Evolutionary conservation across 1,140 invertebrate genomes (phyloP).

Genomic region (Lasaia peninsularis): DNA sequence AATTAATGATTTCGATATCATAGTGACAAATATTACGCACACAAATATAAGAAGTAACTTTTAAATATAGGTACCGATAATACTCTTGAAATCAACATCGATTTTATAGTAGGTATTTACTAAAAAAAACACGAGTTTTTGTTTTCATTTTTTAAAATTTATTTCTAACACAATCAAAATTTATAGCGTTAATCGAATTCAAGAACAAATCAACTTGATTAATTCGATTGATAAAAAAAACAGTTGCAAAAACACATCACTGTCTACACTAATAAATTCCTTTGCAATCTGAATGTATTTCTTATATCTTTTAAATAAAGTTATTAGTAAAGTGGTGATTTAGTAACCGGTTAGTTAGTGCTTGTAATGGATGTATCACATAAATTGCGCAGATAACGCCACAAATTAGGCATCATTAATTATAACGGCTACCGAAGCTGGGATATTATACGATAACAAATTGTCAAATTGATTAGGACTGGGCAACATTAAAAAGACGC

Average conservation of each 20-base stretch:
- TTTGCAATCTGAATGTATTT: not conserved
- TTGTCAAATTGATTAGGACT: not conserved
- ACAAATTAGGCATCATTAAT: not conserved
- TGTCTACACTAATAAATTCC: not conserved
- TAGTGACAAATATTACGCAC: too few relatives aligned
- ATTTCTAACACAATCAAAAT: too few relatives aligned
- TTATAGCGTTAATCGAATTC: too few relatives aligned
- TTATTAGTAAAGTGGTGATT: conserved; percentile 2
- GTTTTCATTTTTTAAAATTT: too few relatives aligned
- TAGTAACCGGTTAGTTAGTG: conserved; percentile 1
- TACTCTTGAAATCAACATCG: too few relatives aligned
- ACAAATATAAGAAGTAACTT: too few relatives aligned
- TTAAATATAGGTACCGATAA: too few relatives aligned
- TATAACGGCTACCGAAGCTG: not conserved
- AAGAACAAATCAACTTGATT: too few relatives aligned
- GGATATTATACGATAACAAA: not conserved
- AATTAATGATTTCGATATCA: too few relatives aligned
- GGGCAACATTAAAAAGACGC: not conserved
- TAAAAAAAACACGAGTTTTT: too few relatives aligned
- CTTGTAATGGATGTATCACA: not conserved
- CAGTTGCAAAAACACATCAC: not conserved
- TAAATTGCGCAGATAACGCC: conserved; percentile 5
- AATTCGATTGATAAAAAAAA: not conserved
- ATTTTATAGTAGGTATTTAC: too few relatives aligned
- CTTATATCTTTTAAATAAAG: not conserved